Evolutionary conservation across 2,888 invertebrate genomes (phyloP), one percentile per base, ranked within the genome.

Genomic region (Stenolophus ochropezus): DNA sequence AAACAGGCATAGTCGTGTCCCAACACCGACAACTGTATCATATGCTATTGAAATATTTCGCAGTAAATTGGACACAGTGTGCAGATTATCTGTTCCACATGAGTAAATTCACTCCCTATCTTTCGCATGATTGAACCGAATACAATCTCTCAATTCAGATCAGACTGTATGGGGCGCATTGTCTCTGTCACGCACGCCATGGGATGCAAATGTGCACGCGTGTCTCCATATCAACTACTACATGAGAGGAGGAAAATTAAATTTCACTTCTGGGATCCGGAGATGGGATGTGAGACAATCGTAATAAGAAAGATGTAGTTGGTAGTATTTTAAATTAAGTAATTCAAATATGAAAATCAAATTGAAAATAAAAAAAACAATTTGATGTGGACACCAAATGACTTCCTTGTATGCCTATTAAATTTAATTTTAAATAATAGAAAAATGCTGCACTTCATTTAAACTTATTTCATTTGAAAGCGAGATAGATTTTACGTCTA

Each of bases 71-170:
- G 33, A 33, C 65, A 69, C 65, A 69, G n/a, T 27, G 61, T 58
- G 61, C 27, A 27, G 65, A 69, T 69, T 69, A 69, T 69, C 42
- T 69, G 18, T 69, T 33, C 33, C 18, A 16, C 65, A 33, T 33
- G 65, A 69, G 33, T 33, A 69, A 27, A 42, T 61, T 69, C 65
- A 69, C 65, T 69, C 65, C 65, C 65, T 69, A 69, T 69, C 65
- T 69, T 69, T 69, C 65, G 33, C 65, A 69, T 69, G 65, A 69
- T 69, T 69, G 65, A 69, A 69, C 65, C 16, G 65, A 69, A 69
- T 69, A 69, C 65, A 69, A 69, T 69, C 65, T 69, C 65, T 69
- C 65, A 69, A 69, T 69, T 69, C 65, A 69, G 65, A 69, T 69
- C 65, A 42, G 65, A 8, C 65, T 69, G 65, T 18, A 69, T 69